Evolutionary conservation across 2,797 vertebrate species (phyloP).

Genomic region (Poeciliopsis paucimaculata): DNA sequence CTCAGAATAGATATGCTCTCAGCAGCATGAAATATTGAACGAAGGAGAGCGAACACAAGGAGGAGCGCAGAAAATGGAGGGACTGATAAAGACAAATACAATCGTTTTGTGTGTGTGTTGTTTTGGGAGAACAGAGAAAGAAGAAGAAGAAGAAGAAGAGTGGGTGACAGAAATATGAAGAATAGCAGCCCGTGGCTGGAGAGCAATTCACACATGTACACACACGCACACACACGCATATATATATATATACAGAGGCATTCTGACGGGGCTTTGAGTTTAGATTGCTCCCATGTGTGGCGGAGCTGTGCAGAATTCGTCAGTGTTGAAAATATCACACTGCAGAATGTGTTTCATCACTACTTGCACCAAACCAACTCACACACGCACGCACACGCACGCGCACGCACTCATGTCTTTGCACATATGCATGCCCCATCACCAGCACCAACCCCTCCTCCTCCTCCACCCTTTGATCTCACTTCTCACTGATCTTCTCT

Average conservation of each 20-base stretch:
- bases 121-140: constrained; percentile 56
- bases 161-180: constrained; percentile 71
- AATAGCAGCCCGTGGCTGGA: constrained; percentile 54
- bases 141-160: constrained; percentile 56
- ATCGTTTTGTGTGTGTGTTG: constrained; percentile 68
- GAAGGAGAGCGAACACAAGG: constrained; percentile 78
- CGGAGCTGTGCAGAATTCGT: constrained; percentile 64
- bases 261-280: constrained; percentile 58
- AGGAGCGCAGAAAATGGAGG: constrained; percentile 80
- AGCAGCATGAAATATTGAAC: constrained; percentile 86
- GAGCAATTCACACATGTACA: constrained; percentile 33
- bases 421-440: constrained; percentile 1
- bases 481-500: constrained; percentile 77
- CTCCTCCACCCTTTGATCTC: constrained; percentile 74
- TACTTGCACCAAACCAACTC: constrained; percentile 50
- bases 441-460: constrained; percentile 1
- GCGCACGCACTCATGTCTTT: background rate
- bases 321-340: constrained; percentile 75
- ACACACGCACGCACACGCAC: constrained; percentile 3
- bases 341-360: constrained; percentile 76
- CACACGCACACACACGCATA: constrained; percentile 12
- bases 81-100: constrained; percentile 86
- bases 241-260: constrained; percentile 8
- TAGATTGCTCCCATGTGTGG: constrained; percentile 69
- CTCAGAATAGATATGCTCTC: constrained; percentile 85